Conservation (phyloP, 1,140 invertebrate species). For the Orchestia grillus region DNA sequence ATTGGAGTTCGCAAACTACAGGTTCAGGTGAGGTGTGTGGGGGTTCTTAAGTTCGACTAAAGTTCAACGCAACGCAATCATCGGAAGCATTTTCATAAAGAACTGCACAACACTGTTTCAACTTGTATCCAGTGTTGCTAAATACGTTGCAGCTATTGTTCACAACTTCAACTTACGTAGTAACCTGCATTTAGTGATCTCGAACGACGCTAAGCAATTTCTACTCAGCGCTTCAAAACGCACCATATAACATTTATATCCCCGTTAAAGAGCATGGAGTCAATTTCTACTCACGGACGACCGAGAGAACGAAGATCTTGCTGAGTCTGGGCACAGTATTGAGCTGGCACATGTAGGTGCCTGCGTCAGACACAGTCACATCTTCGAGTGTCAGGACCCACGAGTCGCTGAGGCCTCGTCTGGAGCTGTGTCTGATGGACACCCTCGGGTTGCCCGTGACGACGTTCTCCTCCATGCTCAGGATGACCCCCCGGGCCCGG, state of each 20-base stretch:
- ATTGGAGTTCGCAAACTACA: no score
- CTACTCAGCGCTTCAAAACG: no score
- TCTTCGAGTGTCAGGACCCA: slow-evolving; percentile 1
- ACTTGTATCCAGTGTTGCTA: neutral
- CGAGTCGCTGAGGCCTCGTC: neutral
- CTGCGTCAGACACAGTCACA: slow-evolving; percentile 9
- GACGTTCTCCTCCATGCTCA: slow-evolving; percentile 26
- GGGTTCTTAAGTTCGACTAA: neutral
- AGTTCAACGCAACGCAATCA: neutral
- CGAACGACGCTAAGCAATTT: no score
- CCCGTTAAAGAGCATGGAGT: no score
- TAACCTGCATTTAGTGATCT: no score
- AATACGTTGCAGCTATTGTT: no score
- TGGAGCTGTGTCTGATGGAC: neutral
- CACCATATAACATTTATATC: no score
- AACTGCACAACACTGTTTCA: neutral
- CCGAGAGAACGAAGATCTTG: slow-evolving; percentile 42
- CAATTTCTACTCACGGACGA: slow-evolving; percentile 21
- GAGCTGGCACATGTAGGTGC: slow-evolving; percentile 42
- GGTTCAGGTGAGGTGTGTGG: neutral
- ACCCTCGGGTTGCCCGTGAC: slow-evolving; percentile 35
- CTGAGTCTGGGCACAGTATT: neutral
- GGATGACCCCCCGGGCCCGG: slow-evolving; percentile 5
- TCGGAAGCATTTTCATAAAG: neutral
- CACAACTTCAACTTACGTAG: no score